A percentile compares a stretch with the other conserved stretches of the same genome.
Conservation (phyloP, 1,140 invertebrate species). For the Dysdera silvatica region DNA sequence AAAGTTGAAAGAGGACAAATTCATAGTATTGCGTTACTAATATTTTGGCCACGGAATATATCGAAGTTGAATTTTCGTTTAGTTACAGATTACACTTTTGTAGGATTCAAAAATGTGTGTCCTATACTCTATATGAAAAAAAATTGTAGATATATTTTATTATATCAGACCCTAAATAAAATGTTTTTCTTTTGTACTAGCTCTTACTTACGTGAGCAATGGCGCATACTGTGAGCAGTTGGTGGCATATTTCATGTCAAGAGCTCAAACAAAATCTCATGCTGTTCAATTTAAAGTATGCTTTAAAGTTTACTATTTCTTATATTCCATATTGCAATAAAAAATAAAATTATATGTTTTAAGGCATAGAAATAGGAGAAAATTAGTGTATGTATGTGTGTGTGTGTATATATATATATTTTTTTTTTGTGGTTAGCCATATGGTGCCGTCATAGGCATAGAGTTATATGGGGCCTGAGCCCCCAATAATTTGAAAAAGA, state of each 20-base stretch:
- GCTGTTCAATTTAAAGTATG: slow-evolving; percentile 6
- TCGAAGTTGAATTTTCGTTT: no score
- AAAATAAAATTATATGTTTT: no score
- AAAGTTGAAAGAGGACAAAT: not conserved
- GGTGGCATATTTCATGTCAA: slow-evolving; percentile 4
- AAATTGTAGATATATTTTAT: not conserved
- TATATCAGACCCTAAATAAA: no score
- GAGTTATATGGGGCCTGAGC: no score
- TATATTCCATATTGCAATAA: not conserved
- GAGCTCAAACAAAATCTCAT: not conserved
- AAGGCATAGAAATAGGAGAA: no score
- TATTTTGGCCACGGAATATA: not conserved
- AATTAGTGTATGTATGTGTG: not conserved
- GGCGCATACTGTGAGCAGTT: slow-evolving; percentile 14
- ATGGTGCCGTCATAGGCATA: no score
- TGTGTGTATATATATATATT: not conserved
- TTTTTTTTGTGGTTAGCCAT: not conserved
- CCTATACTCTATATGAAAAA: not conserved
- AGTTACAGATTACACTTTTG: no score
- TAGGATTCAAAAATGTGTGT: no score
- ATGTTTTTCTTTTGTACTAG: slow-evolving; percentile 4
- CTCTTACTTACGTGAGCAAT: slow-evolving; percentile 20
- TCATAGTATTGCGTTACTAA: not conserved
- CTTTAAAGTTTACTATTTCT: not conserved
- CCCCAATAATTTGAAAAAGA: no score